Conservation (phyloP, 1,140 invertebrate genomes). For the Papilio xuthus region DNA sequence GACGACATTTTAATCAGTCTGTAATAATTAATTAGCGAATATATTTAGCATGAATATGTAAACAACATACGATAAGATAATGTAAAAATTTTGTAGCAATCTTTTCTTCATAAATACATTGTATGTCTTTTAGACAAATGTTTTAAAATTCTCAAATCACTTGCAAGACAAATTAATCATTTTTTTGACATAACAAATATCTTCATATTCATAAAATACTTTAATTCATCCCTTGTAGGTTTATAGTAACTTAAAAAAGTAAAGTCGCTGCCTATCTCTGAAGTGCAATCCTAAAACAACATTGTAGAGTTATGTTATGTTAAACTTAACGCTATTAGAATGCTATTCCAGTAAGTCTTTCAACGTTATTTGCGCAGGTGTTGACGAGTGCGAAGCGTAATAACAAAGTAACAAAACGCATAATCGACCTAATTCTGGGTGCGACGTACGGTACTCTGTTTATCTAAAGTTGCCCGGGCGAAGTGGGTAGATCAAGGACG, state of each 20-base stretch:
- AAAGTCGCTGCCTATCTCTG: neutral
- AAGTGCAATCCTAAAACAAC: constrained; percentile 18
- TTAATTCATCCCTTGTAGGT: neutral
- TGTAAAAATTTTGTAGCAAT: too few relatives aligned
- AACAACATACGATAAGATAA: too few relatives aligned
- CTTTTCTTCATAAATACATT: too few relatives aligned
- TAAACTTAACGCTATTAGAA: neutral
- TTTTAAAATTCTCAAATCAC: too few relatives aligned
- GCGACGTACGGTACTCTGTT: constrained; percentile 74
- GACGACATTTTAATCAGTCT: too few relatives aligned
- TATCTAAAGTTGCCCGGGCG: constrained; percentile 75
- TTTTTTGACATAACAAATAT: too few relatives aligned
- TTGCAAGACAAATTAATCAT: too few relatives aligned
- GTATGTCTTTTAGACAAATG: too few relatives aligned
- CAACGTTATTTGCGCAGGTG: constrained; percentile 27
- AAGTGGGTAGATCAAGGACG: constrained; percentile 79
- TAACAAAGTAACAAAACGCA: constrained; percentile 54
- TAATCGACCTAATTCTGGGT: constrained; percentile 75
- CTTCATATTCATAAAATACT: neutral
- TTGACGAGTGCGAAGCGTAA: constrained; percentile 11
- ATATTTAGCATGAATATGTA: too few relatives aligned
- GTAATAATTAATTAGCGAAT: too few relatives aligned
- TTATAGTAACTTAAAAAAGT: neutral
- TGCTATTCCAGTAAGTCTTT: neutral
- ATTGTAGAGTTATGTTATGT: constrained; percentile 7